A percentile compares a stretch with the other conserved stretches of the same genome.
phyloP scores from a whole-genome alignment of 2,888 invertebrate genomes.

The Brachyptera risi region DNA sequence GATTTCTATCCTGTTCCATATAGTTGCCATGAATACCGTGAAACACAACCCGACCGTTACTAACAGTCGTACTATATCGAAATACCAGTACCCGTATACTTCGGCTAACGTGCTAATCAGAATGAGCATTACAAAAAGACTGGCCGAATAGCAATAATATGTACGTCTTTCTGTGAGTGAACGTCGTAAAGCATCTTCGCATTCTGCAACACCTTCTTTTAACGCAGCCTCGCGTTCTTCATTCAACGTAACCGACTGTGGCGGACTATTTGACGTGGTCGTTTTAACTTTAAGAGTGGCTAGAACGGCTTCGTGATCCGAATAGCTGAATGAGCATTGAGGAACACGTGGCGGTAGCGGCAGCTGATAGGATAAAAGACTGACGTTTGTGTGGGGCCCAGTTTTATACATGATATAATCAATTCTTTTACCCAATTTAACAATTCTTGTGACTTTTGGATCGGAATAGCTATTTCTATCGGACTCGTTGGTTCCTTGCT shows the following conservation, averaged over 20 bases:
- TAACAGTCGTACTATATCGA: constrained; percentile 28
- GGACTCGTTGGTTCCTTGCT: constrained; percentile 69
- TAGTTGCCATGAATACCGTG: constrained; percentile 68
- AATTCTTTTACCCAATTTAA: constrained; percentile 72
- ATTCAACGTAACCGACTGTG: not conserved
- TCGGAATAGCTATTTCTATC: constrained; percentile 79
- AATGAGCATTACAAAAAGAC: constrained; percentile 52
- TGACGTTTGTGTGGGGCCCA: constrained; percentile 33
- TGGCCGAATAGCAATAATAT: constrained; percentile 51
- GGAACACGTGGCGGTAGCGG: constrained; percentile 74
- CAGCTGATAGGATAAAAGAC: constrained; percentile 52
- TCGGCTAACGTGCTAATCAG: constrained; percentile 50
- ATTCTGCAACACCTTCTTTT: constrained; percentile 56
- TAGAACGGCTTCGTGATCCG: constrained; percentile 85
- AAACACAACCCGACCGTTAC: constrained; percentile 63
- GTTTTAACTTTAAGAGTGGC: constrained; percentile 47
- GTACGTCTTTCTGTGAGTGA: constrained; percentile 51
- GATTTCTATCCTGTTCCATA: constrained; percentile 78
- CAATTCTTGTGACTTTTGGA: constrained; percentile 43
- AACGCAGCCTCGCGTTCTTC: constrained; percentile 7
- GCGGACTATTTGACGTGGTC: not conserved
- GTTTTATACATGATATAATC: constrained; percentile 81
- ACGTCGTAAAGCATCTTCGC: constrained; percentile 52
- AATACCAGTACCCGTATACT: constrained; percentile 27
- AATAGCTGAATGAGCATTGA: constrained; percentile 68